phyloP scores from a whole-genome alignment of 1,140 invertebrate species.

The Panagrolaimus sp. region DNA sequence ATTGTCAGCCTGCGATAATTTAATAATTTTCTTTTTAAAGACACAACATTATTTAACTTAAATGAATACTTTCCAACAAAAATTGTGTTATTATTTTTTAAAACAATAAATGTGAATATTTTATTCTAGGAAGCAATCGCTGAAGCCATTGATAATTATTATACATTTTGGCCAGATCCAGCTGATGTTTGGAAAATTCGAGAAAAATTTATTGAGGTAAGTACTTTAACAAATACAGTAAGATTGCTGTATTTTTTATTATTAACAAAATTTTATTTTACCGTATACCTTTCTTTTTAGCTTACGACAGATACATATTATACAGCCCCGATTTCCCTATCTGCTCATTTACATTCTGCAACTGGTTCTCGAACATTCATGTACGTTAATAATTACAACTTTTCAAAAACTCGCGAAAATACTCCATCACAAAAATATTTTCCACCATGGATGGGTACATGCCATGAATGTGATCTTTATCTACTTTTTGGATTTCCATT shows the following conservation, averaged over 20 bases:
- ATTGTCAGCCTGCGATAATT: too few species aligned
- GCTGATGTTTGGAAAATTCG: conserved; percentile 53
- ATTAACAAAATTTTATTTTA: too few species aligned
- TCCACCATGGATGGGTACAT: conserved; percentile 52
- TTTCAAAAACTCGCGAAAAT: conserved; percentile 38
- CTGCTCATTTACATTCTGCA: conserved; percentile 53
- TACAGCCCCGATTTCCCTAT: conserved; percentile 47
- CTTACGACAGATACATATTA: conserved; percentile 55
- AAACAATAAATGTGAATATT: too few species aligned
- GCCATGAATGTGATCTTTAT: conserved; percentile 56
- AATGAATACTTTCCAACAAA: too few species aligned
- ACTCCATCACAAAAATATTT: conserved; percentile 19
- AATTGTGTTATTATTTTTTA: too few species aligned
- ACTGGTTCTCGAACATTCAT: conserved; percentile 53
- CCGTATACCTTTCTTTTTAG: neutral
- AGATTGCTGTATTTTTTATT: too few species aligned
- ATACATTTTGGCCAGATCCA: conserved; percentile 55
- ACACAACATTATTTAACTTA: too few species aligned
- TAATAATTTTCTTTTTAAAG: too few species aligned
- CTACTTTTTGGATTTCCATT: conserved; percentile 55
- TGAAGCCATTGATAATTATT: conserved; percentile 51
- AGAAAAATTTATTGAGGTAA: conserved; percentile 47
- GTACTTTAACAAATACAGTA: too few species aligned
- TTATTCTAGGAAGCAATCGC: conserved; percentile 56
- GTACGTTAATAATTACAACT: conserved; percentile 57